Evolutionary conservation across 2,113 vertebrate species (phyloP), one percentile per base, ranked within the genome.

Genomic region (Nansenia antarctica): DNA sequence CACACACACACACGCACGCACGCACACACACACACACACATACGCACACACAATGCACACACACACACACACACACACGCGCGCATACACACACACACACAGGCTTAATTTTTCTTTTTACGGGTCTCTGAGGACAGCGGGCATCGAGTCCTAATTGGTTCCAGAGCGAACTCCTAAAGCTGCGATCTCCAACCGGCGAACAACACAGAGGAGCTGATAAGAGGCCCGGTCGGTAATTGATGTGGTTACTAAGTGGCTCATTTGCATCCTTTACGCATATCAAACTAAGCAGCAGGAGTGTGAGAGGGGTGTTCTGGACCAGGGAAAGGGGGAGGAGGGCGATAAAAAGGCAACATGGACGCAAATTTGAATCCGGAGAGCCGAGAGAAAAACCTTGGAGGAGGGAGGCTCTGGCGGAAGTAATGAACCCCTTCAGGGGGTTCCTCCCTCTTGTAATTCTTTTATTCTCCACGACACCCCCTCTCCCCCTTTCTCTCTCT

Each of bases 181-280:
- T 75, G 77, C 90, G 73, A 79, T 91, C 88, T 90, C 88, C 93
- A 91, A 90, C n/a, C 85, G 86, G 69, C 68, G 86, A 96, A 96
- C 94, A 96, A 96, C 93, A 94, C 92, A 94, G 93, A 93, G 91
- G 91, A 74, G 81, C 93, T 95, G 95, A 97, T 96, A 95, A 94
- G 93, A 94, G 92, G 92, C 94, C 92, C 94, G 95, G 93, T 94
- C 93, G 94, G 93, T 95, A 98, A 98, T 96, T 96, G 96, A 96
- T 95, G 93, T 94, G 94, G 93, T 95, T 96, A 95, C 94, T 95
- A 95, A 96, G 92, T 93, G 93, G 94, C 94, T 95, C 90, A 97
- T 98, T 97, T 98, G 94, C 94, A 97, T 95, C 94, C 73, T 95
- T 95, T 94, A 95, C 90, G 92, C 94, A 93, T 83, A 85, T 94